phyloP scores from a whole-genome alignment of 2,888 invertebrate genomes.

The Gastrophysa polygoni region DNA sequence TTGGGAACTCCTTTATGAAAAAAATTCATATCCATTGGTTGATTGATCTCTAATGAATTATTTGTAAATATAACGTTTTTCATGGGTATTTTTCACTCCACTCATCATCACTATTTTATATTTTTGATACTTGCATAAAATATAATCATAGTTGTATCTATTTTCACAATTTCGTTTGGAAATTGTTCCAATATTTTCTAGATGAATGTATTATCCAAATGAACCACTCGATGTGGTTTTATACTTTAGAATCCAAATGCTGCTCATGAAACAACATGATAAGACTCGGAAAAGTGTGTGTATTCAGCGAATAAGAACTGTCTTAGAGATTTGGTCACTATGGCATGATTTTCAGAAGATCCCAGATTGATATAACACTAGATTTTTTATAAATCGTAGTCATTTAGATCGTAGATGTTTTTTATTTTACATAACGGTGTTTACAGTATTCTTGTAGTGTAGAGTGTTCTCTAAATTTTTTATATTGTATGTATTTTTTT shows the following conservation, averaged over 20 bases:
- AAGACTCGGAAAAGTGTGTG: not conserved
- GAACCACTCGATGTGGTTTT: not conserved
- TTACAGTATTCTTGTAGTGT: constrained; percentile 60
- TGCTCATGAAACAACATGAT: not conserved
- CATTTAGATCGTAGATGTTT: constrained; percentile 52
- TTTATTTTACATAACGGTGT: constrained; percentile 57
- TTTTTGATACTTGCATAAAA: constrained; percentile 31
- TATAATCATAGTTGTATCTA: constrained; percentile 20
- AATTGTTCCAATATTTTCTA: not conserved
- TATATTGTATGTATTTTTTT: constrained; percentile 59
- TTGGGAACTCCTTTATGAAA: no score
- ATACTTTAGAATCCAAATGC: not conserved
- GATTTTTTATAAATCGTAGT: constrained; percentile 55
- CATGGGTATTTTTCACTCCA: constrained; percentile 25
- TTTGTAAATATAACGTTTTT: constrained; percentile 39
- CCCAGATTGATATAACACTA: constrained; percentile 53
- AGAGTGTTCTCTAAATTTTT: constrained; percentile 58
- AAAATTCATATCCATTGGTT: constrained; percentile 13
- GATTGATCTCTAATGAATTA: constrained; percentile 40
- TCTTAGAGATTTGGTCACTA: constrained; percentile 42
- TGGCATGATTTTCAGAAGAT: constrained; percentile 44
- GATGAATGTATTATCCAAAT: not conserved
- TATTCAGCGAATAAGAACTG: not conserved
- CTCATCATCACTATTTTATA: constrained; percentile 24
- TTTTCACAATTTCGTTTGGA: constrained; percentile 15